phyloP scores from a whole-genome alignment of 53 echinoderm and acorn worm genomes.

The Echinarachnius parma region DNA sequence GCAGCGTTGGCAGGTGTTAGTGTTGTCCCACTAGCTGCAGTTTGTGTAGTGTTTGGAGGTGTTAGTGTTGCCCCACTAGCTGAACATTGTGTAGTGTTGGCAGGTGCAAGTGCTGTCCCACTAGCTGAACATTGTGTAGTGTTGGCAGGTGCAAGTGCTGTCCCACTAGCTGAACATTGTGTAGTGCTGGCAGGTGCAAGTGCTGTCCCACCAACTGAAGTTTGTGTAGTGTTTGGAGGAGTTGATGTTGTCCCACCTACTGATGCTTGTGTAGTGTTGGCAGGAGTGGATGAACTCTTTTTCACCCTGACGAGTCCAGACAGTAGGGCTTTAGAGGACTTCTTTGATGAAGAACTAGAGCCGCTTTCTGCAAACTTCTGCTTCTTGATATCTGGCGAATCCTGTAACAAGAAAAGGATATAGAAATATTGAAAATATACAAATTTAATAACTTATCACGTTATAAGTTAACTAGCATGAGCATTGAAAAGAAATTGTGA shows the following conservation, averaged over 20 bases:
- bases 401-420: not conserved
- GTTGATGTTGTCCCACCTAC: not conserved
- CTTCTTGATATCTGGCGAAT: slow-evolving; percentile 46
- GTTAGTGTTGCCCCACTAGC: not conserved
- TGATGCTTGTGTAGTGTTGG: not conserved
- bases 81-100: not conserved
- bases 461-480: no score
- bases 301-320: slow-evolving; percentile 66
- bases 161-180: no score
- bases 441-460: no score
- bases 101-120: slow-evolving; percentile 2
- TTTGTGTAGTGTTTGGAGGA: no score
- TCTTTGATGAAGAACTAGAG: slow-evolving; percentile 31
- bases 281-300: not conserved
- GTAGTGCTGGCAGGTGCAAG: no score
- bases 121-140: no score
- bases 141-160: no score
- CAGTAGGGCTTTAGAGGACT: slow-evolving; percentile 60
- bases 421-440: not conserved
- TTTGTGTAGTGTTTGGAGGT: not conserved
- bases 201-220: no score
- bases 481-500: no score
- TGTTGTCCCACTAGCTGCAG: not conserved
- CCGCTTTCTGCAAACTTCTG: slow-evolving; percentile 20
- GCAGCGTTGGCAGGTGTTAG: not conserved